These are phyloP conservation scores for Microtus montanus DNA, from an alignment of 2,113 vertebrate genomes.

Conservation along the genomic window DNA sequence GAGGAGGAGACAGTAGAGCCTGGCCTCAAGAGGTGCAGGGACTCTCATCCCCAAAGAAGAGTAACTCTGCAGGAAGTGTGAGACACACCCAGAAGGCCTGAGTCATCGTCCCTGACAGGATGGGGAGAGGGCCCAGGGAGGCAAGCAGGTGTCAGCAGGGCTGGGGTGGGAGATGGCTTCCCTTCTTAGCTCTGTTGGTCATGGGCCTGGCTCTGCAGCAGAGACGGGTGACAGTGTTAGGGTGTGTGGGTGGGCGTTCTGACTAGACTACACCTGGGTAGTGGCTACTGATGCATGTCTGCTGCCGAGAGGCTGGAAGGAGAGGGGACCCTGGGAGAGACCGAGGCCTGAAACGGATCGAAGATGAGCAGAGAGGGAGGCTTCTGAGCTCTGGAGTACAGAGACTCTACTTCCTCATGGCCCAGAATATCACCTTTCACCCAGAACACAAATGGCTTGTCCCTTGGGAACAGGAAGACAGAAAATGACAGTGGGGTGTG, in stretches of 20 bases:
- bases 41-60: background rate
- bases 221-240: accelerated
- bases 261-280: background rate
- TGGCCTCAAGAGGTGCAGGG: background rate
- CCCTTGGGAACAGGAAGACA: background rate
- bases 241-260: background rate
- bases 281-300: no score
- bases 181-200: background rate
- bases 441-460: background rate
- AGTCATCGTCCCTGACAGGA: background rate
- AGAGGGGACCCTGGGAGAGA: background rate
- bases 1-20: background rate
- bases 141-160: background rate
- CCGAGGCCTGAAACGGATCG: background rate
- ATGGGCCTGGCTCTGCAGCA: background rate
- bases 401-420: no score
- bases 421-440: background rate
- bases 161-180: background rate
- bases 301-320: background rate
- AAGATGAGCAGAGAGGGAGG: background rate
- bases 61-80: background rate
- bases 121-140: background rate
- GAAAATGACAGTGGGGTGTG: accelerated
- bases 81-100: background rate
- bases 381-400: background rate